phyloP scores from a whole-genome alignment of 92 coral and sea anemone genomes.

The Parazoanthus darwini region DNA sequence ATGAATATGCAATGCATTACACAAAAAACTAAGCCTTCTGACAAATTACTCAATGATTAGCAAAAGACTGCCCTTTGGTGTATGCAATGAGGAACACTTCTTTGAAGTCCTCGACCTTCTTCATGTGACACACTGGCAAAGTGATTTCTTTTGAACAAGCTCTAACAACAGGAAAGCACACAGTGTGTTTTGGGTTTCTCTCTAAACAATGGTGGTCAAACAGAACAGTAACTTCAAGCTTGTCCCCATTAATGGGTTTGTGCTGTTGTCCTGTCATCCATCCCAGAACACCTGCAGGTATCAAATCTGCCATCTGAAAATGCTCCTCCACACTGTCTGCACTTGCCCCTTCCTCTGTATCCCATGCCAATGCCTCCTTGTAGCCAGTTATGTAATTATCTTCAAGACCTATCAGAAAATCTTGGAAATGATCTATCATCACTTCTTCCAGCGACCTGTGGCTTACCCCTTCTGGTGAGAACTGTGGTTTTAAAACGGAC shows the following conservation, averaged over 20 bases:
- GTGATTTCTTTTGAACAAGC: constrained; percentile 51
- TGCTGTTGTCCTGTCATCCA: constrained; percentile 49
- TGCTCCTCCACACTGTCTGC: no score
- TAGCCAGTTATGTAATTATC: neutral
- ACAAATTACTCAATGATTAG: constrained; percentile 15
- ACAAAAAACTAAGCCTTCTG: no score
- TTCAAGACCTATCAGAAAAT: constrained; percentile 2
- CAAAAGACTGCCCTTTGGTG: constrained; percentile 52
- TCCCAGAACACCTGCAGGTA: constrained; percentile 48
- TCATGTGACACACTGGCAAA: constrained; percentile 54
- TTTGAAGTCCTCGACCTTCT: constrained; percentile 15
- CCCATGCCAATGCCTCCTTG: constrained; percentile 5
- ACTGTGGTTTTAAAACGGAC: constrained; percentile 43
- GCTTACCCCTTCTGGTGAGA: constrained; percentile 38
- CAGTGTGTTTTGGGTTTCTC: constrained; percentile 34
- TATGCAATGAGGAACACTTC: constrained; percentile 43
- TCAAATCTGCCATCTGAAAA: constrained; percentile 32
- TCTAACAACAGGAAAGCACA: constrained; percentile 46
- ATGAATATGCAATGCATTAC: no score
- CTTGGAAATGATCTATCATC: neutral
- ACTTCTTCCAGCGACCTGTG: constrained; percentile 6
- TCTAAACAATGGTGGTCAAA: constrained; percentile 41
- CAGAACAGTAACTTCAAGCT: constrained; percentile 30
- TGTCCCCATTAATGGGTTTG: constrained; percentile 36
- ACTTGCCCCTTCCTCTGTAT: no score